Base-by-base conservation (phyloP, 2,888 invertebrate genomes). In the Platycheirus rosarum region DNA sequence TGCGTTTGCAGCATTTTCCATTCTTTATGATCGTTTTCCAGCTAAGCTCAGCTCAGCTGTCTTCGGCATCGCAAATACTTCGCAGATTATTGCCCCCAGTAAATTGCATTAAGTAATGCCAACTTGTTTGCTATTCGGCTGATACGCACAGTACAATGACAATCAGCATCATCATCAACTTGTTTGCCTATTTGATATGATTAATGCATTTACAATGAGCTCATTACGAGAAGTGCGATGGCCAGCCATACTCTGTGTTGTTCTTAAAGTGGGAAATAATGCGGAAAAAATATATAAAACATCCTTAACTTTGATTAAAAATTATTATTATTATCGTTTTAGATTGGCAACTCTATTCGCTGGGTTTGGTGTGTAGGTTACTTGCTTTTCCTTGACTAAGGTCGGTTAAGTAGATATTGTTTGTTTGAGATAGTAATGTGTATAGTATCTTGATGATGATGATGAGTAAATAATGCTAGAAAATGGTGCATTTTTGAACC, bases 201-300 rank as follows among this genome's bases (percentile, higher is more conserved):
- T 82, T 82, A 82, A 82, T 82, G 82, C 71, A 77, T 82, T 82
- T 68, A 82, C 82, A 82, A 82, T 82, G 82, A 77, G 82, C 77
- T 77, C 76, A 77, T 82, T 82, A 77, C 82, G 62, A 82, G 77
- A 82, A 77, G 82, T 82, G 71, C 77, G 77, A 73, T 63, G 77
- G 62, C 63, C 76, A 62, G 82, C 57, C 68, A 44, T 55, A 37
- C 44, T 63, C 49, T 51, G 35, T 55, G 66, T 40, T 48, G 29
- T 66, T 42, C 29, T 66, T 82, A 73, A 82, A 82, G 71, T 82
- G 82, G 82, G n/a, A 73, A 77, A 82, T 82, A 82, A 82, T 77
- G 77, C 77, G 77, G 71, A 77, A 62, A 66, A 68, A 65, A 71
- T 6, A 23, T 6, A 44, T 63, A 55, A 68, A 71, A 66, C 62